Evolutionary conservation across 1,140 invertebrate species (phyloP).

Genomic region (Intoshia linei): DNA sequence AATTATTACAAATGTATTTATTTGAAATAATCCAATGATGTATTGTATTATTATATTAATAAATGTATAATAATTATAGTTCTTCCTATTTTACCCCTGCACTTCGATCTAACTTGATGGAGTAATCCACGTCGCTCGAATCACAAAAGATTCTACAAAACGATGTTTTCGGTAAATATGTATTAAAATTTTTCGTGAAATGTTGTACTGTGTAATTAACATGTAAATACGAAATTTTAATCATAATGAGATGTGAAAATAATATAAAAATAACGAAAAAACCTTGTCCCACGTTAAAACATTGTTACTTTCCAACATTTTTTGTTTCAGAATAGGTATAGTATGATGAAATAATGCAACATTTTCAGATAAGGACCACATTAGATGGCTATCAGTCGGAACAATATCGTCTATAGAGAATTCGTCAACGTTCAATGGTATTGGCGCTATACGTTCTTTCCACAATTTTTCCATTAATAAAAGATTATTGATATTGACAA

Average conservation of each 20-base stretch:
- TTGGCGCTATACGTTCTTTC: conserved; percentile 47
- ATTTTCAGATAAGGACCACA: neutral
- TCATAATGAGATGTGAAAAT: no score
- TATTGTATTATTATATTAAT: no score
- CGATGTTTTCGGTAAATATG: no score
- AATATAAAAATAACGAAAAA: neutral
- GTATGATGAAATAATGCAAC: neutral
- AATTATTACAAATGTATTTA: no score
- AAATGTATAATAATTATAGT: no score
- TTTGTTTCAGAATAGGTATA: neutral
- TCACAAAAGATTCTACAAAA: no score
- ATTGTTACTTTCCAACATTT: neutral
- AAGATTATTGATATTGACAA: conserved; percentile 73
- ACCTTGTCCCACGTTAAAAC: conserved; percentile 54
- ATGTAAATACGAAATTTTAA: conserved; percentile 1
- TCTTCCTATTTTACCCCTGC: no score
- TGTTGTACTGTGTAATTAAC: neutral
- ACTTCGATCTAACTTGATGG: no score
- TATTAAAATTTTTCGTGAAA: neutral
- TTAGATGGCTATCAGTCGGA: neutral
- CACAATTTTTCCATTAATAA: conserved; percentile 71
- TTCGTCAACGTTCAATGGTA: conserved; percentile 30
- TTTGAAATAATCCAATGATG: no score
- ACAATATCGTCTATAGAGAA: conserved; percentile 8
- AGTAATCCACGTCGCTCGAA: no score